phyloP scores from a whole-genome alignment of 2,888 invertebrate species.

The Ochropleura plecta region DNA sequence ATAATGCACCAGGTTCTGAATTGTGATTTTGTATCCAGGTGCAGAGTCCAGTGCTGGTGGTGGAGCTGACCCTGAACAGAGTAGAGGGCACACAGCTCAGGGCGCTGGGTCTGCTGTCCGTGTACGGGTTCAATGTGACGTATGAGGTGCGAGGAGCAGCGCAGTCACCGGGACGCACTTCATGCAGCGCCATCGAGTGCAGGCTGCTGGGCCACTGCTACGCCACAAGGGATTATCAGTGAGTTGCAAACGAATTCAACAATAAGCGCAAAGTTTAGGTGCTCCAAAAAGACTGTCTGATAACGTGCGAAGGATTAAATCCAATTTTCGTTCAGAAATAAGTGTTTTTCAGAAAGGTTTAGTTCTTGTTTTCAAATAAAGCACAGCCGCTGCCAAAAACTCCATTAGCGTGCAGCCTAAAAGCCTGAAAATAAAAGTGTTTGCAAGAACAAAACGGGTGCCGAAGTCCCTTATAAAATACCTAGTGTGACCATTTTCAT shows the following conservation, averaged over 20 bases:
- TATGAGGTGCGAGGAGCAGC: slow-evolving; percentile 93
- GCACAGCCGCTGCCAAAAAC: slow-evolving; percentile 33
- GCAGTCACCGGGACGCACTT: slow-evolving; percentile 88
- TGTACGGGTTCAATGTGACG: slow-evolving; percentile 98
- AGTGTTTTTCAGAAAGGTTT: not conserved
- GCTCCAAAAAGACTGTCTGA: not conserved
- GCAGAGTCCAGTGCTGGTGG: slow-evolving; percentile 94
- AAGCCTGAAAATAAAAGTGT: slow-evolving; percentile 66
- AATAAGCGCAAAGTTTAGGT: not conserved
- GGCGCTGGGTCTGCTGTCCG: slow-evolving; percentile 95
- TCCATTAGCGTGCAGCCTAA: slow-evolving; percentile 71
- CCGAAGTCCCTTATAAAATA: not conserved
- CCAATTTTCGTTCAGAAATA: not conserved
- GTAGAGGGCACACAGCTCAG: slow-evolving; percentile 96
- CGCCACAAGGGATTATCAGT: slow-evolving; percentile 93
- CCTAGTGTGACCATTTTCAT: slow-evolving; percentile 43
- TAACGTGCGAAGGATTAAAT: not conserved
- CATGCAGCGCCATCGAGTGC: slow-evolving; percentile 95
- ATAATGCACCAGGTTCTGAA: not conserved
- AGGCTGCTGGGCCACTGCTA: slow-evolving; percentile 96
- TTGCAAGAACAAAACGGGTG: slow-evolving; percentile 64
- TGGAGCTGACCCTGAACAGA: slow-evolving; percentile 93
- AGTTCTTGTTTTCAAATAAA: not conserved
- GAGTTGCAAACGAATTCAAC: slow-evolving; percentile 80
- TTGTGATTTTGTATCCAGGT: slow-evolving; percentile 78